Percentiles rank a stretch among this genome's conserved stretches.
Conservation (phyloP, 2,888 invertebrate species). For the Keiferia lycopersicella region DNA sequence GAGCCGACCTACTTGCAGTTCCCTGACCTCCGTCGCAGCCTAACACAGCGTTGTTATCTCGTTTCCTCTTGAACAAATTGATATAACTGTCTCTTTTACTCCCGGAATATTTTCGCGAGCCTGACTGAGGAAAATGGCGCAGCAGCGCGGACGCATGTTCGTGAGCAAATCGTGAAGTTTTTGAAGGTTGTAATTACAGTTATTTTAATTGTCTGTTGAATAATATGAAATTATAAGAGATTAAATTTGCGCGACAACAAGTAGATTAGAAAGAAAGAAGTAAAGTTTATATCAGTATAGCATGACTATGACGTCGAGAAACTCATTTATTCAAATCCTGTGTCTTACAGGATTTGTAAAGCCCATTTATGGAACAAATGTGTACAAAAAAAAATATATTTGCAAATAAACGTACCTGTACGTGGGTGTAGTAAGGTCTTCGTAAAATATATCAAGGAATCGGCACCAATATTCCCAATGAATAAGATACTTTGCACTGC, state of each 20-base stretch:
- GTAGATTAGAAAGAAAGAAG: not conserved
- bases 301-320: too few relatives aligned
- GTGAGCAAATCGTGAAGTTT: constrained; percentile 59
- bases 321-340: too few relatives aligned
- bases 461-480: too few relatives aligned
- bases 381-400: too few relatives aligned
- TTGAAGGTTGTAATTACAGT: constrained; percentile 45
- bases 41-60: constrained; percentile 58
- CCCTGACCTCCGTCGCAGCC: constrained; percentile 77
- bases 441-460: too few relatives aligned
- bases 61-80: constrained; percentile 42
- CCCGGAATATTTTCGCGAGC: constrained; percentile 79
- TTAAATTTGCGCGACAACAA: too few relatives aligned
- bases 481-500: too few relatives aligned
- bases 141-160: constrained; percentile 55
- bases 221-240: too few relatives aligned
- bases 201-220: constrained; percentile 26
- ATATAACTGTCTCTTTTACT: constrained; percentile 56
- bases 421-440: too few relatives aligned
- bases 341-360: too few relatives aligned
- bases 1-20: constrained; percentile 79
- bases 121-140: constrained; percentile 73
- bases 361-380: too few relatives aligned
- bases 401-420: too few relatives aligned
- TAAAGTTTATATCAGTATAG: not conserved